Base-by-base conservation (phyloP, 2,888 invertebrate genomes). In the Pammene aurita region DNA sequence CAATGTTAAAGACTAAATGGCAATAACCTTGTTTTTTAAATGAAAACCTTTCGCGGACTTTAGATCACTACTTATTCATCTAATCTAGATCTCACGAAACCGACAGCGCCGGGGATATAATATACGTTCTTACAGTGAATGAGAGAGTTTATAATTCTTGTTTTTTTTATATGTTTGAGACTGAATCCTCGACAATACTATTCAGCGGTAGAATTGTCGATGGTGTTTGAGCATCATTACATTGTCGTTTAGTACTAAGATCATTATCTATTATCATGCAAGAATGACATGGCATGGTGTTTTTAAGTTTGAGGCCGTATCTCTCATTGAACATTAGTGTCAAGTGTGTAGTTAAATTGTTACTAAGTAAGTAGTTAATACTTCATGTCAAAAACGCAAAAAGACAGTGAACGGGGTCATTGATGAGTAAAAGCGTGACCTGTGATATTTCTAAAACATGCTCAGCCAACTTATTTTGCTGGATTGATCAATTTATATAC, bases 1-100 rank as follows among this genome's bases (percentile, higher is more conserved):
- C 66, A 60, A 66, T 58, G 13, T 18, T 58, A 16, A 65, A 48
- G 38, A 56, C 41, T 38, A 11, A 50, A 57, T 50, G 41, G 11
- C 41, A 48, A 2, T 57, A 11, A 14, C 66, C 57, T 56, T 66
- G 57, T 26, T 26, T 5, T 26, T 41, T 7, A 42, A 58, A 58
- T 41, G 14, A 42, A 58, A 38, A 41, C 16, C 60, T 48, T 50
- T 35, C 50, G 18, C 13, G 50, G 6, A 26, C 18, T 42, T 42
- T 42, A 18, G 16, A 7, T 48, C 16, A 52, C 18, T 42, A 42
- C 9, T 16, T 41, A 13, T 38, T 56, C 16, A 10, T 7, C 11
- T 13, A 42, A 57, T 58, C 58, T 44, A 34, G 26, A 34, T 44
- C 44, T 44, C 9, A 34, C 34, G 34, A 46, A 58, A 46, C n/a